phyloP scores from a whole-genome alignment of 2,113 vertebrate genomes.

The Maccullochella peelii region DNA sequence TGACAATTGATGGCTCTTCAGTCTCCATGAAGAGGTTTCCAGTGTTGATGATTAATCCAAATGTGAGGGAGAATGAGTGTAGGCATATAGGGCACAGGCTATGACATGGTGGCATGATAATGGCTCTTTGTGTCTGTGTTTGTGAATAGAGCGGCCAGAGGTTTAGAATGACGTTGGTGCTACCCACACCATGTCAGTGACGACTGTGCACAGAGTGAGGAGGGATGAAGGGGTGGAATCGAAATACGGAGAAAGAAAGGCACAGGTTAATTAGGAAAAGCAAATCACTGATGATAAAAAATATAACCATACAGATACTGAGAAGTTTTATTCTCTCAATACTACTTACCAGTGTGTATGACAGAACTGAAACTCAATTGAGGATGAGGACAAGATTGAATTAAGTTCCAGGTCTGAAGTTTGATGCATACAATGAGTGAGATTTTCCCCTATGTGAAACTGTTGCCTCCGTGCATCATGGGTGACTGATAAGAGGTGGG shows the following conservation, averaged over 20 bases:
- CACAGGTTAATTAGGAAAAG: constrained; percentile 24
- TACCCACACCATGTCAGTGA: constrained; percentile 69
- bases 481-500: background rate
- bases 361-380: background rate
- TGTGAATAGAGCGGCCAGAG: constrained; percentile 68
- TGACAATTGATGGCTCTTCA: background rate
- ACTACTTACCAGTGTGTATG: background rate
- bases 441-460: background rate
- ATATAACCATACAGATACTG: background rate
- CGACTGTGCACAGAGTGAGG: constrained; percentile 29
- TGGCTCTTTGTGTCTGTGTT: constrained; percentile 68
- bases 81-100: constrained; percentile 44
- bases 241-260: constrained; percentile 3
- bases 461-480: background rate
- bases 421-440: background rate
- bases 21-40: constrained; percentile 6
- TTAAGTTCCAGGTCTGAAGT: background rate
- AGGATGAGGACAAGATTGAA: background rate
- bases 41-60: constrained; percentile 52
- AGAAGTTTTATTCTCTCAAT: background rate
- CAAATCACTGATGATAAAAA: background rate
- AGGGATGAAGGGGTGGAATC: background rate
- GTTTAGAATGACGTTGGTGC: constrained; percentile 75
- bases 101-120: constrained; percentile 58
- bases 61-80: constrained; percentile 30